Conservation (phyloP, 2,888 invertebrate genomes). For the Aethes cnicana region DNA sequence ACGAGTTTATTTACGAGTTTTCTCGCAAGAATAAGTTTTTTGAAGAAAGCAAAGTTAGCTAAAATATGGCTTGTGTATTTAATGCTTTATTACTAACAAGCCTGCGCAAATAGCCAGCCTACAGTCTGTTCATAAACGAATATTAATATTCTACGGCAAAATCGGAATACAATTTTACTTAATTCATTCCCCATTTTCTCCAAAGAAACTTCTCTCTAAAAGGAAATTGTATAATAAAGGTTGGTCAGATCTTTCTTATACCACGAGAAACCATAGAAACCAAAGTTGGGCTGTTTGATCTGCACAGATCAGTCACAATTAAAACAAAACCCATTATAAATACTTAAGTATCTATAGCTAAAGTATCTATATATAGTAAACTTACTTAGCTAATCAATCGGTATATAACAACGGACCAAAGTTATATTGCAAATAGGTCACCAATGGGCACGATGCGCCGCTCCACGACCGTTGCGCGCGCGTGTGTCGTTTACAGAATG, state of each 20-base stretch:
- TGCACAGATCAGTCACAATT: too few species aligned
- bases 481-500: conserved; percentile 67
- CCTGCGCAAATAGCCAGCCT: conserved; percentile 48
- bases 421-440: conserved; percentile 73
- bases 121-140: not conserved
- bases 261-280: too few species aligned
- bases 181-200: too few species aligned
- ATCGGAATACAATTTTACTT: too few species aligned
- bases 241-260: too few species aligned
- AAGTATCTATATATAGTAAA: not conserved
- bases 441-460: conserved; percentile 53
- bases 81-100: conserved; percentile 53
- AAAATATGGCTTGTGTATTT: conserved; percentile 57
- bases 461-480: conserved; percentile 67
- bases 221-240: too few species aligned
- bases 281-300: too few species aligned
- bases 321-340: not conserved
- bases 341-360: too few species aligned
- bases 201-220: too few species aligned
- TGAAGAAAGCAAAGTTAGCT: conserved; percentile 56
- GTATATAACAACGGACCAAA: conserved; percentile 39
- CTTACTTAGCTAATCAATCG: conserved; percentile 1
- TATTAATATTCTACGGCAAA: conserved; percentile 2
- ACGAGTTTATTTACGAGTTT: conserved; percentile 67
- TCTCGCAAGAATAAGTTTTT: conserved; percentile 53